phyloP scores from a whole-genome alignment of 1,140 invertebrate species.

The Saccostrea cuccullata region DNA sequence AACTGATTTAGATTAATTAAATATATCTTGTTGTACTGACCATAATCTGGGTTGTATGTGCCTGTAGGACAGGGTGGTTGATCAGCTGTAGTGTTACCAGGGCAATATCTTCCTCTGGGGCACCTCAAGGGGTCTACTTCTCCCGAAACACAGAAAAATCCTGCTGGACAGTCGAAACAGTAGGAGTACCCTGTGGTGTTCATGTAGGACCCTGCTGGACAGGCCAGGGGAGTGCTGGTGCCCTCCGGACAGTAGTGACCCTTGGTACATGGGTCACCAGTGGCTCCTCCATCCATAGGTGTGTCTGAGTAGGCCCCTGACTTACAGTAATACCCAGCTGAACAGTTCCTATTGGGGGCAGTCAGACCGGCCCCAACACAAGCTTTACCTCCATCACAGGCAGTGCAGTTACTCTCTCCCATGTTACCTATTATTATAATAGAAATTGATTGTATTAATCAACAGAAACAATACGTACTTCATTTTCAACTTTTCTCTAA shows the following conservation, averaged over 20 bases:
- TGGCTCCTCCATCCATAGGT: conserved; percentile 72
- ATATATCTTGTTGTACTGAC: conserved; percentile 47
- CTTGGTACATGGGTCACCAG: conserved; percentile 69
- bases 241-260: conserved; percentile 73
- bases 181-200: conserved; percentile 68
- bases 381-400: conserved; percentile 71
- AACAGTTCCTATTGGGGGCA: conserved; percentile 71
- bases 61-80: conserved; percentile 72
- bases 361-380: conserved; percentile 70
- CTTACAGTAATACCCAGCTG: conserved; percentile 73
- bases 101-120: conserved; percentile 74
- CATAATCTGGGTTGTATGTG: conserved; percentile 73
- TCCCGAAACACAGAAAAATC: conserved; percentile 73
- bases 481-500: too few species aligned
- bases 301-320: conserved; percentile 67
- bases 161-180: conserved; percentile 73
- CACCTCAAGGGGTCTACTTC: conserved; percentile 65
- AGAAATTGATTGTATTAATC: too few species aligned
- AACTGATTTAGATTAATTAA: too few species aligned
- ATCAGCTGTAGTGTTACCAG: conserved; percentile 70
- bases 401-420: conserved; percentile 65
- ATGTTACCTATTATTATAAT: not conserved
- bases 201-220: conserved; percentile 70
- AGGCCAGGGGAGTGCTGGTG: conserved; percentile 68
- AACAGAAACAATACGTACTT: too few species aligned